Percentiles rank a stretch among this genome's conserved stretches.
phyloP scores from a whole-genome alignment of 2,888 invertebrate genomes.

The Xylophagus ater region DNA sequence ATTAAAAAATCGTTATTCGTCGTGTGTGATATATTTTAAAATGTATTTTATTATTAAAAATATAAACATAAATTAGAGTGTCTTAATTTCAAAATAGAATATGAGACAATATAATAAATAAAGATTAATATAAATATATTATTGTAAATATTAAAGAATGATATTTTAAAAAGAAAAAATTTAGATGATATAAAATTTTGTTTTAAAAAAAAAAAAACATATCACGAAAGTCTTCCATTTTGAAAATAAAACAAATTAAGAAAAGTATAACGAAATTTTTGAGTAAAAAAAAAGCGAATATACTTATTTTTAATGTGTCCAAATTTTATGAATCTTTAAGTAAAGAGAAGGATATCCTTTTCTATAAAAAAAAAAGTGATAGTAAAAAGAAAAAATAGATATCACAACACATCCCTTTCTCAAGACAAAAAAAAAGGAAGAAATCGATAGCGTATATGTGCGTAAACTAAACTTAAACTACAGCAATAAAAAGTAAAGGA shows the following conservation, averaged over 20 bases:
- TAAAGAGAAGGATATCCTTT: too few relatives aligned
- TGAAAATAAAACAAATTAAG: conserved; percentile 1
- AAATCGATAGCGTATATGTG: too few relatives aligned
- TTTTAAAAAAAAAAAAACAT: neutral
- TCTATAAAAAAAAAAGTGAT: too few relatives aligned
- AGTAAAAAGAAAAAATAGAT: too few relatives aligned
- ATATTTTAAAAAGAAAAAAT: neutral
- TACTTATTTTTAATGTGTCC: too few relatives aligned
- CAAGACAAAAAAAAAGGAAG: too few relatives aligned
- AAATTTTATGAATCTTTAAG: too few relatives aligned
- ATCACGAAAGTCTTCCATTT: neutral
- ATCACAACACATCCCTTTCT: too few relatives aligned
- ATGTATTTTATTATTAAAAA: too few relatives aligned
- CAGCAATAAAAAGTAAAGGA: conserved; percentile 10
- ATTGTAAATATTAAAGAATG: neutral
- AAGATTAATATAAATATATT: neutral
- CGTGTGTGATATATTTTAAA: neutral
- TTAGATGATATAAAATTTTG: neutral
- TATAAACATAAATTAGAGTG: too few relatives aligned
- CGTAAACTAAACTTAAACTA: neutral
- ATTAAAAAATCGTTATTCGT: neutral
- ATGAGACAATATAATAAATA: neutral
- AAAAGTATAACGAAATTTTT: neutral
- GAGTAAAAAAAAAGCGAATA: neutral
- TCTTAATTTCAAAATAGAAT: neutral